These are phyloP conservation scores for Sorex fumeus DNA, from an alignment of 2,113 vertebrate genomes.

Conservation along the genomic window DNA sequence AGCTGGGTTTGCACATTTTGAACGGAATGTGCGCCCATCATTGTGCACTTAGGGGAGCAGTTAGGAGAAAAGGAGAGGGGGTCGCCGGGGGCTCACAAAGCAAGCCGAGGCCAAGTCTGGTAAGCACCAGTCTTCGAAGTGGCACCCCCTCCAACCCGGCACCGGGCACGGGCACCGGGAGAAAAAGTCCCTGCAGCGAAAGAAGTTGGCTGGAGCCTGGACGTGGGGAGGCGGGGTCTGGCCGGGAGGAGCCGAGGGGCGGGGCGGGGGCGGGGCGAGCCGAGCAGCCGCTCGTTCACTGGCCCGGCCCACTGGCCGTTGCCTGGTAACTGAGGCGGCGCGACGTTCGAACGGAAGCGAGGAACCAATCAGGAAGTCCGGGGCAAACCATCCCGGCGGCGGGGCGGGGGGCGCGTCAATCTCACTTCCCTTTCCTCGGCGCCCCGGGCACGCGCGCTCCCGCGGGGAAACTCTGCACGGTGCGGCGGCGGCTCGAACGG, in stretches of 20 bases:
- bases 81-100: not conserved
- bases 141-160: not conserved
- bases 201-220: not conserved
- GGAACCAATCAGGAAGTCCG: slow-evolving; percentile 83
- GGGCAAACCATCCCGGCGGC: slow-evolving; percentile 79
- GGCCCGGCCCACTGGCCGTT: rapidly evolving
- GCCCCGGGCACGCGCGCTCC: not conserved
- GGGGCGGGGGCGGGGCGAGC: rapidly evolving
- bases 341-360: slow-evolving; percentile 83
- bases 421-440: slow-evolving; percentile 67
- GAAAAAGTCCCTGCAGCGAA: not conserved
- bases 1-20: not conserved
- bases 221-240: not conserved
- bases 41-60: not conserved
- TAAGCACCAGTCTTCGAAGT: not conserved
- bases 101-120: not conserved
- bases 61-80: not conserved
- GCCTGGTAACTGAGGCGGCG: slow-evolving; percentile 76
- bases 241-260: not conserved
- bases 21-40: not conserved
- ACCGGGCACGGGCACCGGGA: not conserved
- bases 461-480: not conserved
- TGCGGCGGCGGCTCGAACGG: not conserved
- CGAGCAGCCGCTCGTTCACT: rapidly evolving
- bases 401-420: not conserved